These are phyloP conservation scores for Delia radicum DNA, from an alignment of 1,140 invertebrate genomes.

Conservation along the genomic window DNA sequence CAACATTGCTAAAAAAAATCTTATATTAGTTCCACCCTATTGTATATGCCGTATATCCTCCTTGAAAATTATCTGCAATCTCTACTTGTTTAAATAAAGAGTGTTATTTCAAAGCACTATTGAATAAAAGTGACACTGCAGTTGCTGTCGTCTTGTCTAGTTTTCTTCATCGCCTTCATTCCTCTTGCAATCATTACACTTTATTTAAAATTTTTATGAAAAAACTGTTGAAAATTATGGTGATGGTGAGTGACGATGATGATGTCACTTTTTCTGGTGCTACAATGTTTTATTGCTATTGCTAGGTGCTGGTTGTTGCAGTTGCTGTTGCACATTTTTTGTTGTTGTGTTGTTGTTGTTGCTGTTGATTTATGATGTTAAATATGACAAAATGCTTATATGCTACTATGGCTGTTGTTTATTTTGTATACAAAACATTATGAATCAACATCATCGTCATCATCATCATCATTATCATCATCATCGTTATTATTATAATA, in stretches of 20 bases:
- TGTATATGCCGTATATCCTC: neutral
- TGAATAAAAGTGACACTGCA: constrained; percentile 17
- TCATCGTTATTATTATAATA: neutral
- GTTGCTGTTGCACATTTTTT: neutral
- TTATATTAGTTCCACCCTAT: no score
- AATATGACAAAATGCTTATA: constrained; percentile 21
- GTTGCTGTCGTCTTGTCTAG: constrained; percentile 3
- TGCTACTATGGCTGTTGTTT: neutral
- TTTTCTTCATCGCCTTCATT: neutral
- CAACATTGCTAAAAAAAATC: no score
- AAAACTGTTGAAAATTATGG: neutral
- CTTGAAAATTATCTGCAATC: constrained; percentile 17
- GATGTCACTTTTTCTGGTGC: constrained; percentile 1
- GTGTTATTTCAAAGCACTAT: constrained; percentile 1
- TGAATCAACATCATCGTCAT: neutral
- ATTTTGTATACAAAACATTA: neutral
- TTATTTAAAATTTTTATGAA: neutral
- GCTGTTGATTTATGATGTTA: constrained; percentile 17
- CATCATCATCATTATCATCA: neutral
- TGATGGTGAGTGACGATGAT: neutral
- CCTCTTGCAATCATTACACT: neutral
- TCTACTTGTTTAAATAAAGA: neutral
- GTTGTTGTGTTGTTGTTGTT: neutral
- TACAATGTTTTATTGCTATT: neutral
- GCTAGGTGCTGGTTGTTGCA: neutral